Evolutionary conservation across 2,113 vertebrate genomes (phyloP).

Genomic region (Myotis davidii): DNA sequence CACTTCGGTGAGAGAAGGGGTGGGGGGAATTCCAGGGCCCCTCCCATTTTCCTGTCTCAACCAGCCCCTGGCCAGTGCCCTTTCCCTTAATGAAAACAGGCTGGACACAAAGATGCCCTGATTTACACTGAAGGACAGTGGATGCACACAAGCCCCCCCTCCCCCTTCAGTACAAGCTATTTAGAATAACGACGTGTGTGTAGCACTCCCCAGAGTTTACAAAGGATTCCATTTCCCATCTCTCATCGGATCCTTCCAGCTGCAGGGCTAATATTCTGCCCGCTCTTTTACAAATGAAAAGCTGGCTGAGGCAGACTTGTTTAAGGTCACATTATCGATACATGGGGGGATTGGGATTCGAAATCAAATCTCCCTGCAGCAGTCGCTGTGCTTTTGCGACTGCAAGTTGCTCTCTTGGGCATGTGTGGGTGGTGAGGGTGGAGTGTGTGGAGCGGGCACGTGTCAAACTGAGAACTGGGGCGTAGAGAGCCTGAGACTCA

Average conservation of each 20-base stretch:
- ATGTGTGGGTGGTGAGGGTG: neutral
- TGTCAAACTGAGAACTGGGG: fast-evolving
- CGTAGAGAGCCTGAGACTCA: fast-evolving
- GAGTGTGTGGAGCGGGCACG: fast-evolving
- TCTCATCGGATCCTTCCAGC: neutral
- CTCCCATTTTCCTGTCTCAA: neutral
- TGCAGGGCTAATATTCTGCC: neutral
- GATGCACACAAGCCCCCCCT: neutral
- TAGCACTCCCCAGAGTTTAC: neutral
- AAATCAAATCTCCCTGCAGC: neutral
- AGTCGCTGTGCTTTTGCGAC: neutral
- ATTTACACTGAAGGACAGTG: neutral
- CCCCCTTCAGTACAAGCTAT: neutral
- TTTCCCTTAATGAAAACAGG: slow-evolving; percentile 19
- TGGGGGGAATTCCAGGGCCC: neutral
- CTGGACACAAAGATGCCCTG: neutral
- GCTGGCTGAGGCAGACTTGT: neutral
- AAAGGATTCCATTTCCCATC: neutral
- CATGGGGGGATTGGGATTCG: neutral
- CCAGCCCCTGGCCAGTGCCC: neutral
- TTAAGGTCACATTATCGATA: neutral
- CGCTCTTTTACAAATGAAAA: neutral
- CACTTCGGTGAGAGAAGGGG: slow-evolving; percentile 91
- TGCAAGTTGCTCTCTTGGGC: neutral
- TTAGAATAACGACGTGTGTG: neutral